These are phyloP conservation scores for Helogale parvula DNA, from an alignment of 2,113 vertebrate species.

Conservation along the genomic window DNA sequence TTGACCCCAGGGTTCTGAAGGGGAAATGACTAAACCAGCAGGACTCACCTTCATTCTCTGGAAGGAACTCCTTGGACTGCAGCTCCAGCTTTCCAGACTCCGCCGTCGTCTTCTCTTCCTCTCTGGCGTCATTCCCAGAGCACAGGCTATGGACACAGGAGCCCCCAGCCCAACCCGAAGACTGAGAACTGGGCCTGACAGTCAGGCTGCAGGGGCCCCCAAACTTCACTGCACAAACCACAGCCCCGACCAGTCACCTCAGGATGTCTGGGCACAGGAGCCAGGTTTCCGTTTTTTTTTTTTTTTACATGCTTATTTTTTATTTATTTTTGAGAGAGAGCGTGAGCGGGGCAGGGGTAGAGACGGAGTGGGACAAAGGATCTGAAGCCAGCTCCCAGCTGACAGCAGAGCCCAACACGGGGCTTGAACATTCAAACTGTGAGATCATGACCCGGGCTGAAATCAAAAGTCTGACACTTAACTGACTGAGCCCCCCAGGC, in stretches of 20 bases:
- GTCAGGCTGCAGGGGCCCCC: neutral
- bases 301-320: neutral
- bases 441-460: neutral
- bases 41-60: slow-evolving; percentile 13
- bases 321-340: neutral
- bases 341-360: neutral
- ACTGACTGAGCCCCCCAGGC: neutral
- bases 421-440: neutral
- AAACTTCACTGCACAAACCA: no score
- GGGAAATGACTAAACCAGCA: fast-evolving
- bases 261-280: neutral
- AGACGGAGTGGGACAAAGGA: neutral
- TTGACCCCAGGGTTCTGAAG: fast-evolving
- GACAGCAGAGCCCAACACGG: neutral
- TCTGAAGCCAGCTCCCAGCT: neutral
- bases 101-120: neutral
- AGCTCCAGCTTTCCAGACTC: neutral
- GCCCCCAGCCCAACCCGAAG: neutral
- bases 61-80: neutral
- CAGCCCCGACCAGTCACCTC: neutral
- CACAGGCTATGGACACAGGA: slow-evolving; percentile 59
- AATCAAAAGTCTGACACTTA: neutral
- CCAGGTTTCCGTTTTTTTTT: neutral
- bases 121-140: neutral
- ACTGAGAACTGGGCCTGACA: neutral